Percentiles rank a stretch among this genome's conserved stretches.
Evolutionary conservation across 1,140 invertebrate genomes (phyloP).

Genomic region (Sinonovacula constricta): DNA sequence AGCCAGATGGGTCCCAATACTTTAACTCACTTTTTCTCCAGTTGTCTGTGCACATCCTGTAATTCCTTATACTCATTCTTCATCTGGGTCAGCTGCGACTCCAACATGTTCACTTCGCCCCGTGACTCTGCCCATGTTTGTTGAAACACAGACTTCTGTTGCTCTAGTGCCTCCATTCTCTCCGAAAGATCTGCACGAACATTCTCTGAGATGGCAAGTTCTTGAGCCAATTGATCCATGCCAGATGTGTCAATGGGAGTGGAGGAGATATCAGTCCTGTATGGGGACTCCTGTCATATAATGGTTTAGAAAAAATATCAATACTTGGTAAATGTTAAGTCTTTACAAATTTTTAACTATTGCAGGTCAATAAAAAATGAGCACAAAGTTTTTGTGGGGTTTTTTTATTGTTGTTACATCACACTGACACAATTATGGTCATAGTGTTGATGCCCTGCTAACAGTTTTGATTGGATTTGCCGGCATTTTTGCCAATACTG

Average conservation of each 20-base stretch:
- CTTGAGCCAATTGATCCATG: slow-evolving; percentile 34
- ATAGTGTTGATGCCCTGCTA: too few relatives aligned
- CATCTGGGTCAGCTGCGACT: slow-evolving; percentile 19
- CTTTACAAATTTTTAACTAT: too few relatives aligned
- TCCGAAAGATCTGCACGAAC: slow-evolving; percentile 26
- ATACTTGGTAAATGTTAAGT: too few relatives aligned
- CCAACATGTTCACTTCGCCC: slow-evolving; percentile 42
- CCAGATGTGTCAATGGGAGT: slow-evolving; percentile 34
- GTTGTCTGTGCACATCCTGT: slow-evolving; percentile 2
- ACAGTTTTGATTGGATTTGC: too few relatives aligned
- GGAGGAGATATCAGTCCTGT: slow-evolving; percentile 16
- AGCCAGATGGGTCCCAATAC: background rate
- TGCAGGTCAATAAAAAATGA: too few relatives aligned
- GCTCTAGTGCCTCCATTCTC: slow-evolving; percentile 46
- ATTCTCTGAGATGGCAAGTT: slow-evolving; percentile 31
- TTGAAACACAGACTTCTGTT: slow-evolving; percentile 41
- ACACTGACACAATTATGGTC: too few relatives aligned
- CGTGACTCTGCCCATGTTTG: slow-evolving; percentile 36
- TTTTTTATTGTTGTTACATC: too few relatives aligned
- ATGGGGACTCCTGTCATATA: slow-evolving; percentile 32
- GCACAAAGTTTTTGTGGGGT: too few relatives aligned
- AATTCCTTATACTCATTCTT: slow-evolving; percentile 21
- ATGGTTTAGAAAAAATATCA: too few relatives aligned
- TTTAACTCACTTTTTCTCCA: slow-evolving; percentile 46
- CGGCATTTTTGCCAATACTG: too few relatives aligned